These are phyloP conservation scores for Aproaerema taeniolella DNA, from an alignment of 2,888 invertebrate species.

Conservation along the genomic window DNA sequence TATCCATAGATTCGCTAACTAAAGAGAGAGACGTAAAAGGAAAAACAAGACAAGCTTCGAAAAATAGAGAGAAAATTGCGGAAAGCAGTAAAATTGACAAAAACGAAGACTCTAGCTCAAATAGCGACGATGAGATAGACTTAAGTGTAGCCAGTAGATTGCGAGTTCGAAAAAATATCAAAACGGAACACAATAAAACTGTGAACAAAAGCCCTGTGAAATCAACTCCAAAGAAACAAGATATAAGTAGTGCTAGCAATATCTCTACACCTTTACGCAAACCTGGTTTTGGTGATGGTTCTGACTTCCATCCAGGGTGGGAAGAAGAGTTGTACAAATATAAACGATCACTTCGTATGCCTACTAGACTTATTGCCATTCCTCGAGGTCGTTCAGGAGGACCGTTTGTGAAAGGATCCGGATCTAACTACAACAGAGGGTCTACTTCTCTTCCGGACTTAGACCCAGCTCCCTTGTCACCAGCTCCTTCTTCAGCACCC, in stretches of 20 bases:
- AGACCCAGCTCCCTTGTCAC: constrained; percentile 85
- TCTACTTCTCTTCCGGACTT: constrained; percentile 88
- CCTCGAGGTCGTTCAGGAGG: constrained; percentile 81
- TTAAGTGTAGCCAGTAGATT: constrained; percentile 61
- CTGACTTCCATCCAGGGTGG: constrained; percentile 87
- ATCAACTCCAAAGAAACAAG: constrained; percentile 54
- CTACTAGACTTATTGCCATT: constrained; percentile 87
- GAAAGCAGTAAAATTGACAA: constrained; percentile 53
- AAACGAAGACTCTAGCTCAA: constrained; percentile 50
- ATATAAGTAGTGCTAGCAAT: constrained; percentile 45
- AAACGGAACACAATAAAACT: constrained; percentile 57
- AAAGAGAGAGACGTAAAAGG: constrained; percentile 54
- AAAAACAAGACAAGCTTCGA: constrained; percentile 41
- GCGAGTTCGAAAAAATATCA: constrained; percentile 65
- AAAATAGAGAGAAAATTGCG: constrained; percentile 48
- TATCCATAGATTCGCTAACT: constrained; percentile 45
- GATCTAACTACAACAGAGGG: constrained; percentile 75
- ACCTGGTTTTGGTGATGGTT: constrained; percentile 82
- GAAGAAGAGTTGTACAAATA: constrained; percentile 90
- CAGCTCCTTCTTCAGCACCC: constrained; percentile 79
- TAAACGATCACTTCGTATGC: constrained; percentile 89
- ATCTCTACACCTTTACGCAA: constrained; percentile 64
- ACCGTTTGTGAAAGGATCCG: constrained; percentile 50
- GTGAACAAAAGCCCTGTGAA: constrained; percentile 48
- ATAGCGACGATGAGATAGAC: constrained; percentile 53